Evolutionary conservation across 1,140 invertebrate species (phyloP).

Genomic region (Spodoptera litura): DNA sequence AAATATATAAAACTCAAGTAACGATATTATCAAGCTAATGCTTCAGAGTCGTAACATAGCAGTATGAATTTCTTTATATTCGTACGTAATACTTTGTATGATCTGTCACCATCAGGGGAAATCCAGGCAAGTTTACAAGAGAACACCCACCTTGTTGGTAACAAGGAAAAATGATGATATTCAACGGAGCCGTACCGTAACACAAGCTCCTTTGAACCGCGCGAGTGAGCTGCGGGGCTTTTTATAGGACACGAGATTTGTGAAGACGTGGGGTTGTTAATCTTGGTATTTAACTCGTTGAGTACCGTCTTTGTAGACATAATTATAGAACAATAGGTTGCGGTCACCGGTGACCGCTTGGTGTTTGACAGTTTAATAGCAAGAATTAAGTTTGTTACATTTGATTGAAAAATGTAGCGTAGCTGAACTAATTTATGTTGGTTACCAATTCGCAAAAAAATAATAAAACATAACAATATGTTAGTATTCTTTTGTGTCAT

Average conservation of each 20-base stretch:
- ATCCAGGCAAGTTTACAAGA: constrained; percentile 50
- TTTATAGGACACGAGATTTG: constrained; percentile 16
- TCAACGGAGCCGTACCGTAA: constrained; percentile 49
- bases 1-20: neutral
- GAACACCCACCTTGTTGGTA: constrained; percentile 49
- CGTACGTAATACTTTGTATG: constrained; percentile 41
- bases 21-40: constrained; percentile 1
- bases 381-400: too few species aligned
- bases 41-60: constrained; percentile 3
- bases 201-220: constrained; percentile 51
- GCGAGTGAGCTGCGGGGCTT: constrained; percentile 24
- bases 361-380: too few species aligned
- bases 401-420: too few species aligned
- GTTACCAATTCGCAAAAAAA: too few species aligned
- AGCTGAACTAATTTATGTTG: too few species aligned
- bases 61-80: constrained; percentile 44
- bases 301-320: too few species aligned
- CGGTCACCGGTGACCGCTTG: too few species aligned
- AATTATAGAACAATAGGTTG: too few species aligned
- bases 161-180: constrained; percentile 57
- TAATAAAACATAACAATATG: too few species aligned
- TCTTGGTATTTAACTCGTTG: neutral
- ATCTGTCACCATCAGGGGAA: constrained; percentile 53
- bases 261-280: neutral
- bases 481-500: too few species aligned